Conservation (phyloP, 2,888 invertebrate species). For the Kryphioiulus occultus region DNA sequence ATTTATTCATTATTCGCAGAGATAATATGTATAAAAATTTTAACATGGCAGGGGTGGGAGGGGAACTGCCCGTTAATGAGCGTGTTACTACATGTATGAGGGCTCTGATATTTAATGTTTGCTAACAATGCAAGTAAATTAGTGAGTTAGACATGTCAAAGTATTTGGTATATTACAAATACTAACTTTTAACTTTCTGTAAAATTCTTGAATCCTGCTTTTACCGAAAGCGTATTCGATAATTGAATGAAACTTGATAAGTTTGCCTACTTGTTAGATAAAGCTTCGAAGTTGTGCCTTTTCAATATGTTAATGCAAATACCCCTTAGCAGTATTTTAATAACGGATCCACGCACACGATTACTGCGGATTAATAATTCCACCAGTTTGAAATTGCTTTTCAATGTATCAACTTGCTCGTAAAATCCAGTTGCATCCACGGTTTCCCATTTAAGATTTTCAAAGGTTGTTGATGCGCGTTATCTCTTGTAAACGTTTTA, state of each 20-base stretch:
- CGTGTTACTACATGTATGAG: too few relatives aligned
- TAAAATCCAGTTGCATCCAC: not conserved
- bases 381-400: slow-evolving; percentile 4
- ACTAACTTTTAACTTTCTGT: too few relatives aligned
- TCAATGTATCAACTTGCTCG: not conserved
- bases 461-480: not conserved
- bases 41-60: too few relatives aligned
- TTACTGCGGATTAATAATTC: not conserved
- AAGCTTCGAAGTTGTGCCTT: not conserved
- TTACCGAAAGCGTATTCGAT: too few relatives aligned
- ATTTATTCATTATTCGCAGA: too few relatives aligned
- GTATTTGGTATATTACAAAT: too few relatives aligned
- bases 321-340: not conserved
- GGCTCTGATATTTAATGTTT: too few relatives aligned
- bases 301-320: not conserved
- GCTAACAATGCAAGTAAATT: too few relatives aligned
- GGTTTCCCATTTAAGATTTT: not conserved
- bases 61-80: too few relatives aligned
- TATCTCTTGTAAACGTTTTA: not conserved
- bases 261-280: not conserved
- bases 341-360: not conserved
- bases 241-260: not conserved
- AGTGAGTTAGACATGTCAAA: too few relatives aligned
- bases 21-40: too few relatives aligned
- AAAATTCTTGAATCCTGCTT: too few relatives aligned